Conservation (phyloP, 2,113 vertebrate species). For the Chascanopsetta lugubris region DNA sequence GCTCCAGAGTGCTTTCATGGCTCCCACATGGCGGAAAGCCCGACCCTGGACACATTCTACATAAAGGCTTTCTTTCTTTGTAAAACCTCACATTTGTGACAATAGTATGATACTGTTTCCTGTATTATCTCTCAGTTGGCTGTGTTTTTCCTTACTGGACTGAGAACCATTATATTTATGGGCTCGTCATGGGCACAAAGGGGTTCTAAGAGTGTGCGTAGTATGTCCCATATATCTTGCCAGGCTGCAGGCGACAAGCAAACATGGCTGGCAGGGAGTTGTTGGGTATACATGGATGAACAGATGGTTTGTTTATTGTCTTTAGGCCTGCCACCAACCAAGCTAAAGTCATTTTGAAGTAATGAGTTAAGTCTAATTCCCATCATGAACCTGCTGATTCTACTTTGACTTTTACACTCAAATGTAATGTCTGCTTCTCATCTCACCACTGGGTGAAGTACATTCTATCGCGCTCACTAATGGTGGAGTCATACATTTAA, state of each 20-base stretch:
- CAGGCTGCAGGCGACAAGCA: constrained; percentile 47
- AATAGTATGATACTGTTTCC: constrained; percentile 36
- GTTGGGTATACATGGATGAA: constrained; percentile 51
- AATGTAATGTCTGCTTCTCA: neutral
- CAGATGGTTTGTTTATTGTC: constrained; percentile 68
- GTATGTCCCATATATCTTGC: constrained; percentile 36
- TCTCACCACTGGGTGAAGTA: neutral
- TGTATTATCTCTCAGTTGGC: constrained; percentile 13
- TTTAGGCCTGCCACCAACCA: constrained; percentile 20
- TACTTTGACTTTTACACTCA: neutral
- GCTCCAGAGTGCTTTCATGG: constrained; percentile 26
- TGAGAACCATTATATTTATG: constrained; percentile 48
- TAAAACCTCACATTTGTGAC: constrained; percentile 35
- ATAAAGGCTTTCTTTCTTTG: constrained; percentile 28
- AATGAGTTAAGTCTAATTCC: constrained; percentile 52
- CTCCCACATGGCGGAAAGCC: constrained; percentile 38
- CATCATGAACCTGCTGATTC: constrained; percentile 8
- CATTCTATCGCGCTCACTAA: no score
- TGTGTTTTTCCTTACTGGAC: constrained; percentile 39
- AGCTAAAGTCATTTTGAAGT: constrained; percentile 60
- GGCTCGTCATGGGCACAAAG: constrained; percentile 29
- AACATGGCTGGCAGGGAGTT: constrained; percentile 38
- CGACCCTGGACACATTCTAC: constrained; percentile 30
- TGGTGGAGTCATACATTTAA: neutral
- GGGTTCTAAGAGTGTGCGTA: constrained; percentile 4